These are phyloP conservation scores for Prunella himalayana DNA, from an alignment of 2,113 vertebrate species.

Conservation along the genomic window DNA sequence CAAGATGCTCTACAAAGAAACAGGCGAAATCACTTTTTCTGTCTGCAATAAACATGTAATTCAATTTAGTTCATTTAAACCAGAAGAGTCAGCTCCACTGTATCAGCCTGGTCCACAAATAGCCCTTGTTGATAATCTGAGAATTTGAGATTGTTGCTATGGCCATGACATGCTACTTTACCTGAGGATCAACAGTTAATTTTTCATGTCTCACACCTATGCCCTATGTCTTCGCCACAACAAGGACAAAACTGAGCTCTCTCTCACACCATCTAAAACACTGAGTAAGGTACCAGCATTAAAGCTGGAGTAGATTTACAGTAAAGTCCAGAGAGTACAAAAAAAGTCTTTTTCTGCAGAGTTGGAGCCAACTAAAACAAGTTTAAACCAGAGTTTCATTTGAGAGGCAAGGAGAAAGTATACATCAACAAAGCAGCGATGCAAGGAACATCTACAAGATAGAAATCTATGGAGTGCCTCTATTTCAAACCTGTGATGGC, in stretches of 20 bases:
- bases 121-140: not conserved
- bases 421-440: constrained; percentile 37
- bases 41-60: not conserved
- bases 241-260: not conserved
- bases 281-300: not conserved
- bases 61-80: not conserved
- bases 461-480: not conserved
- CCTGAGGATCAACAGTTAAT: not conserved
- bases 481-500: constrained; percentile 1
- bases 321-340: not conserved
- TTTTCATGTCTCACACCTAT: not conserved
- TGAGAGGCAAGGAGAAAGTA: not conserved
- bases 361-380: not conserved
- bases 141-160: not conserved
- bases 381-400: not conserved
- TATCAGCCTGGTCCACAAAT: not conserved
- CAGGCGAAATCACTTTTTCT: not conserved
- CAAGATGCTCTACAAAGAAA: not conserved
- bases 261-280: not conserved
- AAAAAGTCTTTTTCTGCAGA: not conserved
- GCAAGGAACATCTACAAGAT: constrained; percentile 41
- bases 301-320: not conserved
- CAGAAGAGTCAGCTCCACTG: not conserved
- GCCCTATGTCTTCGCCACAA: not conserved
- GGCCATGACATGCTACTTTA: not conserved